phyloP scores from a whole-genome alignment of 2,113 vertebrate genomes.

The Thermophis baileyi region DNA sequence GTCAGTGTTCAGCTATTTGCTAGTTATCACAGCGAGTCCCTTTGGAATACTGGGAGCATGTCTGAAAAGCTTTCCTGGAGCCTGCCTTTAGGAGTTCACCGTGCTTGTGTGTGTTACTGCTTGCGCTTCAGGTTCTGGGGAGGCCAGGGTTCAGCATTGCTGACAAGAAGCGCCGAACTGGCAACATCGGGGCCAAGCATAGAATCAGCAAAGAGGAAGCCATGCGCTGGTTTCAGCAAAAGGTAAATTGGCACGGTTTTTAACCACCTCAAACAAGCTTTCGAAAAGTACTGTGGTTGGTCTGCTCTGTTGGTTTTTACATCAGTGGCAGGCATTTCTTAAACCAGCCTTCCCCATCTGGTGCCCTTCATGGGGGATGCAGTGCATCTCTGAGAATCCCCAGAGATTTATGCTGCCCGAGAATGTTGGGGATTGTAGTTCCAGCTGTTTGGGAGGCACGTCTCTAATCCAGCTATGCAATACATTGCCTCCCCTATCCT shows the following conservation, averaged over 20 bases:
- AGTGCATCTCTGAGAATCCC: not conserved
- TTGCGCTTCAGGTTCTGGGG: conserved; percentile 85
- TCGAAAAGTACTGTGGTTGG: not conserved
- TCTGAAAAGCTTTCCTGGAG: not conserved
- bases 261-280: too few relatives aligned
- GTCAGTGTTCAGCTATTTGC: not conserved
- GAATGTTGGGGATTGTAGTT: not conserved
- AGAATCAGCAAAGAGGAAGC: conserved; percentile 97
- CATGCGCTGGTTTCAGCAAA: conserved; percentile 99
- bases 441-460: not conserved
- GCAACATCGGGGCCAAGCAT: conserved; percentile 94
- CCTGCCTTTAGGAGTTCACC: not conserved
- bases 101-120: not conserved
- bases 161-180: conserved; percentile 95
- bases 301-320: not conserved
- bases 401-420: not conserved
- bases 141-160: conserved; percentile 97
- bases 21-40: not conserved
- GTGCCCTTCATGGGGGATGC: not conserved
- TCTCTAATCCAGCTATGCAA: not conserved
- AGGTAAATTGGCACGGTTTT: conserved; percentile 68
- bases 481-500: too few relatives aligned
- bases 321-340: not conserved
- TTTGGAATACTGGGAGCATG: not conserved
- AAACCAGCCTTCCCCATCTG: not conserved